These are phyloP conservation scores for Drosophila ananassae DNA, from an alignment of 1,140 invertebrate genomes.

Conservation along the genomic window DNA sequence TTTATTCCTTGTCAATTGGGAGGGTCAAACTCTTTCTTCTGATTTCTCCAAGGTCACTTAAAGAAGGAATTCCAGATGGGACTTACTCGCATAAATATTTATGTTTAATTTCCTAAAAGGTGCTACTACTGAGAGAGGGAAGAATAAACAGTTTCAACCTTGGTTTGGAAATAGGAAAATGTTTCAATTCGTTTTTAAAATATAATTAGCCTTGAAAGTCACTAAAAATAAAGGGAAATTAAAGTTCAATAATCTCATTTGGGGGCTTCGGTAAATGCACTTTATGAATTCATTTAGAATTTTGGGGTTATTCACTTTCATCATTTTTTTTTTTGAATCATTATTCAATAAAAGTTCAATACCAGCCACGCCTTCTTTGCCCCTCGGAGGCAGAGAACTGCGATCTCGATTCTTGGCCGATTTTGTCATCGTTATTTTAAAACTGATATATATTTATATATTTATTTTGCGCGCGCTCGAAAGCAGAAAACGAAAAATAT, in stretches of 20 bases:
- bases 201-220: not conserved
- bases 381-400: not conserved
- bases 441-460: constrained; percentile 60
- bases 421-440: constrained; percentile 84
- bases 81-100: constrained; percentile 55
- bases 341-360: constrained; percentile 25
- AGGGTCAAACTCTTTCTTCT: constrained; percentile 40
- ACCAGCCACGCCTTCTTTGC: constrained; percentile 24
- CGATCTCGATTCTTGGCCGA: constrained; percentile 53
- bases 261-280: constrained; percentile 1
- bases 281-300: not conserved
- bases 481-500: constrained; percentile 52
- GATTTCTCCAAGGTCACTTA: constrained; percentile 30
- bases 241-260: constrained; percentile 4
- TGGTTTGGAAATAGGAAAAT: not conserved
- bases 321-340: constrained; percentile 5
- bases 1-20: constrained; percentile 7
- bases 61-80: constrained; percentile 22
- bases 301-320: constrained; percentile 33
- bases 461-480: constrained; percentile 38
- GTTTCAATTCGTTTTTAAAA: not conserved
- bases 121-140: not conserved
- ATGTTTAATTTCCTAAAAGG: constrained; percentile 37
- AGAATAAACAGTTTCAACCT: not conserved
- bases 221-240: not conserved